Base-by-base conservation (phyloP, 1,140 invertebrate genomes). In the Neodiprion fabricii region DNA sequence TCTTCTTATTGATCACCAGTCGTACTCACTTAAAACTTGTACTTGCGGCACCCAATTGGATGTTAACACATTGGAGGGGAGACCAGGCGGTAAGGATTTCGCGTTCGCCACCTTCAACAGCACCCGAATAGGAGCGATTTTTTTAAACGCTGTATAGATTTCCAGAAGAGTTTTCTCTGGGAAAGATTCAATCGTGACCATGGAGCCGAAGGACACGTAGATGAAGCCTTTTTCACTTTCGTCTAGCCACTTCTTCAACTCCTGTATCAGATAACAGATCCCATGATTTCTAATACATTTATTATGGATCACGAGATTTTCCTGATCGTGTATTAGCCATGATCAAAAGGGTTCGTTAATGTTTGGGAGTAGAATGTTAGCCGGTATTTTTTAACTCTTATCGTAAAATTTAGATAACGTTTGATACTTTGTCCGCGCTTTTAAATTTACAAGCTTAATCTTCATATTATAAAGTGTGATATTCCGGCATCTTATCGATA, bases 31-130 rank as follows among this genome's bases (percentile, higher is more conserved):
- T 77, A 93, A 84, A 76, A 93, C 86, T 82, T 91, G 90, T 77
- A 90, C 87, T 83, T 94, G 92, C 3, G 92, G 90, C 10, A 93
- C 81, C 93, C 92, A 93, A 77, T 88, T 86, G 74, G 88, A 85
- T 48, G 90, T 87, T 80, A 89, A 89, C 71, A 93, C 88, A 83
- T 93, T 93, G 72, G 86, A 84, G 21, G 92, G 90, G 75, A 90
- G 76, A 65, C 87, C 86, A n/a, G 86, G 80, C 0, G 79, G 75
- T 3, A 85, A 71, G 50, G 81, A 77, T 71, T 82, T 77, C 0
- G 78, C 79, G n/a, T 76, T 48, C 8, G 53, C 53, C 11, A 61
- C 53, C n/a, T 61, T 61, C 53, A 61, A 9, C 53, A 61, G n/a
- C 11, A 61, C 53, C n/a, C 53, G 53, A 61, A 61, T 12, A 7